Conservation (phyloP, 2,797 vertebrate genomes). For the Coccyzus lansbergi region DNA sequence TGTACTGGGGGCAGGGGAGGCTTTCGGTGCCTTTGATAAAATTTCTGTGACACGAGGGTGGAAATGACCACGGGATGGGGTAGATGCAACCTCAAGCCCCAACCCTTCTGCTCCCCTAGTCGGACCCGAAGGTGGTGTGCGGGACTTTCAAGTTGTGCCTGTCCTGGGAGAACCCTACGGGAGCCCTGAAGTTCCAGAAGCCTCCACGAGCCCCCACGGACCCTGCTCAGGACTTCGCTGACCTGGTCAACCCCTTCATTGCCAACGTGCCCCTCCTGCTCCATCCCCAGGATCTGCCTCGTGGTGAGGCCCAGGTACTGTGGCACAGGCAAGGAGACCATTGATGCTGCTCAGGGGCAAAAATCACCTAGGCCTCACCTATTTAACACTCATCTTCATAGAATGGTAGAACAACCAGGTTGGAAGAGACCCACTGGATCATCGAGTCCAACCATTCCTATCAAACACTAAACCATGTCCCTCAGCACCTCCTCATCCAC, state of each 20-base stretch:
- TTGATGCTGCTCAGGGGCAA: neutral
- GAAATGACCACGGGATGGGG: neutral
- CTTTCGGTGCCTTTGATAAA: neutral
- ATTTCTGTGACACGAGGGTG: neutral
- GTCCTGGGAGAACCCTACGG: slow-evolving; percentile 76
- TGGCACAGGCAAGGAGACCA: neutral
- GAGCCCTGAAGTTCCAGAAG: slow-evolving; percentile 63
- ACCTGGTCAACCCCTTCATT: slow-evolving; percentile 83
- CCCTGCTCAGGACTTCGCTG: slow-evolving; percentile 78
- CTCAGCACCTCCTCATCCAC: too few species aligned
- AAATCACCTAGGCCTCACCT: neutral
- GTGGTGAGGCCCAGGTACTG: neutral
- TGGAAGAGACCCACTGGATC: too few species aligned
- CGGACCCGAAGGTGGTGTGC: slow-evolving; percentile 83
- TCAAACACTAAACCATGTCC: too few species aligned
- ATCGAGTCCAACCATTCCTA: too few species aligned
- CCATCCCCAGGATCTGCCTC: slow-evolving; percentile 80
- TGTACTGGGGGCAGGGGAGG: neutral
- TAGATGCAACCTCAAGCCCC: neutral
- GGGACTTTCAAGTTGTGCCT: slow-evolving; percentile 84
- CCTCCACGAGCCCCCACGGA: slow-evolving; percentile 80
- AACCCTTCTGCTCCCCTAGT: slow-evolving; percentile 52
- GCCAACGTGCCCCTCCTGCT: slow-evolving; percentile 90
- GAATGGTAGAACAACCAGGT: too few species aligned
- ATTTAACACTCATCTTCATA: neutral